Evolutionary conservation across 2,888 invertebrate genomes (phyloP), one percentile per base, ranked within the genome.

Genomic region (Epinotia demarniana): DNA sequence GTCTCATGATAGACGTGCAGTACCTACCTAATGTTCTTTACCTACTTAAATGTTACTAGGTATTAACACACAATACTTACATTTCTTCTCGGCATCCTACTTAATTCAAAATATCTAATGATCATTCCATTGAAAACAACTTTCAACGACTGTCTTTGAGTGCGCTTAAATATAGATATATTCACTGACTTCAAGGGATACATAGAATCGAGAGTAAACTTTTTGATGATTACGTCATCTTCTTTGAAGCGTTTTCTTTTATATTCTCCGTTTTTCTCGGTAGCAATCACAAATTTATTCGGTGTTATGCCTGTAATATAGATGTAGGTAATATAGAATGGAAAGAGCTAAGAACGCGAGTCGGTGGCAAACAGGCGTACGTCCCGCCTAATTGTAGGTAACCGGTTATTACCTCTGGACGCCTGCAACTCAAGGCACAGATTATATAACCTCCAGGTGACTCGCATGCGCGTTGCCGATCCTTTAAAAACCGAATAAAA

Each of bases 91-190:
- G 94, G 88, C 79, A 95, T 94, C 2, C 95, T 95, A 0, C 95
- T 96, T 77, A 97, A 91, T 87, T 97, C 97, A 86, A 96, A 97
- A 88, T 96, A 96, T 81, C 94, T 90, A 0, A 94, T 90, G 76
- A 89, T 85, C 63, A 23, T 11, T 12, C 94, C 91, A 77, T 90
- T 90, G 75, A 95, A 92, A 53, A 86, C 88, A 1, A 96, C 94
- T 87, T 96, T 96, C 78, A 97, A 88, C 0, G 95, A 94, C 83
- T 95, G 95, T 43, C 96, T 91, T 58, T 88, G 89, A 78, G 90
- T 92, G 73, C 95, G 94, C 78, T 95, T 95, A 87, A 95, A 97
- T 49, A 97, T 92, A 4, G 78, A 77, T 68, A 91, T 66, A 49
- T 81, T 83, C 11, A 87, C 72, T 3, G 81, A 81, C n/a, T 72